phyloP scores from a whole-genome alignment of 2,113 vertebrate genomes.

The Varanus salvator region DNA sequence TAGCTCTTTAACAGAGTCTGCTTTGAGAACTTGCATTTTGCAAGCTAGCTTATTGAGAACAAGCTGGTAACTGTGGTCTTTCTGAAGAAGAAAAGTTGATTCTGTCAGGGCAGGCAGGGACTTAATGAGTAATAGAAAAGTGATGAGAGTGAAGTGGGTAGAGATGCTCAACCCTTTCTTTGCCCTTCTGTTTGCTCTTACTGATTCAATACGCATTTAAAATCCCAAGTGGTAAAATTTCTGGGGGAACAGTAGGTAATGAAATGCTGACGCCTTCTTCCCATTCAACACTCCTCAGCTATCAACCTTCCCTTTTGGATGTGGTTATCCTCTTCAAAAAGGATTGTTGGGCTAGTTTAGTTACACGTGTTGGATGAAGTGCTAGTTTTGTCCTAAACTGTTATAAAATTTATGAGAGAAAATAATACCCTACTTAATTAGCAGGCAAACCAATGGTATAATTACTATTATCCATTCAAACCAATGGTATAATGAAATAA shows the following conservation, averaged over 20 bases:
- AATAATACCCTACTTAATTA: conserved; percentile 66
- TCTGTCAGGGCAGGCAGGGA: not conserved
- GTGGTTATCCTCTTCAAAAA: not conserved
- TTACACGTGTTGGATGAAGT: not conserved
- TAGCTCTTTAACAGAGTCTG: too few species aligned
- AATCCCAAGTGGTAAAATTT: not conserved
- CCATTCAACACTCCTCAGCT: not conserved
- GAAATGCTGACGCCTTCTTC: not conserved
- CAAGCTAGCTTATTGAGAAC: conserved; percentile 63
- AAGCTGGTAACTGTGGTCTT: not conserved
- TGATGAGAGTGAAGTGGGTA: not conserved
- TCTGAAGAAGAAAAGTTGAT: not conserved
- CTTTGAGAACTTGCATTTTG: conserved; percentile 62
- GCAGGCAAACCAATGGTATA: conserved; percentile 60
- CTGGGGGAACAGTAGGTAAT: not conserved
- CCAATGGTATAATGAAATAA: conserved; percentile 69
- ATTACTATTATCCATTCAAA: conserved; percentile 64
- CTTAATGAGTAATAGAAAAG: not conserved
- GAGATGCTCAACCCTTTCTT: not conserved
- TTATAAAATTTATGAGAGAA: conserved; percentile 62
- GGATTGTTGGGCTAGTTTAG: not conserved
- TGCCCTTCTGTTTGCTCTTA: not conserved
- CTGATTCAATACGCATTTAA: not conserved
- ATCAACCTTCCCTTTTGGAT: not conserved
- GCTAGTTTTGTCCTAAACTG: not conserved